phyloP scores from a whole-genome alignment of 2,888 invertebrate genomes.

The Achlya flavicornis region DNA sequence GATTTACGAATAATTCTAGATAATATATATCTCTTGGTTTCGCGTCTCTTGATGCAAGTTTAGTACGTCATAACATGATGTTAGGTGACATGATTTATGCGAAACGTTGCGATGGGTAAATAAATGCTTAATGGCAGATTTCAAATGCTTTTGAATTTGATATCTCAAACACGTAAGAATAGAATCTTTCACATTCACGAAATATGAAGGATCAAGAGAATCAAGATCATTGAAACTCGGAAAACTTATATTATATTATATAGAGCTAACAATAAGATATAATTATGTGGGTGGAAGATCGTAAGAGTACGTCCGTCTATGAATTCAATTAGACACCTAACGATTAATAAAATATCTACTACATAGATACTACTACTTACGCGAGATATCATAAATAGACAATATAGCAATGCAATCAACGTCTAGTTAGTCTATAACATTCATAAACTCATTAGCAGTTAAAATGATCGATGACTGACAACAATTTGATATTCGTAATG shows the following conservation, averaged over 20 bases:
- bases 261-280: too few relatives aligned
- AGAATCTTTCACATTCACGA: too few relatives aligned
- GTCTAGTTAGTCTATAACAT: constrained; percentile 21
- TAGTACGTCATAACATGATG: neutral
- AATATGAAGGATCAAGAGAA: too few relatives aligned
- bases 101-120: neutral
- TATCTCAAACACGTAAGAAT: too few relatives aligned
- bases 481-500: constrained; percentile 20
- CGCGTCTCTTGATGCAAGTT: neutral
- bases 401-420: neutral
- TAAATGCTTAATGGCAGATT: neutral
- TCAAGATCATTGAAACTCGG: too few relatives aligned
- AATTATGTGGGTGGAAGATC: too few relatives aligned
- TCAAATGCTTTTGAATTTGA: too few relatives aligned
- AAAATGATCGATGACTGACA: constrained; percentile 30
- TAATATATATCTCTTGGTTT: neutral
- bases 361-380: neutral
- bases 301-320: too few relatives aligned
- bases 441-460: constrained; percentile 28
- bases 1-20: neutral
- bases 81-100: neutral
- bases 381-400: constrained; percentile 1
- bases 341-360: neutral
- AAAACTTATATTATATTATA: too few relatives aligned
- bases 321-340: neutral